Evolutionary conservation across 2,888 invertebrate genomes (phyloP).

Genomic region (Trissolcus japonicus): DNA sequence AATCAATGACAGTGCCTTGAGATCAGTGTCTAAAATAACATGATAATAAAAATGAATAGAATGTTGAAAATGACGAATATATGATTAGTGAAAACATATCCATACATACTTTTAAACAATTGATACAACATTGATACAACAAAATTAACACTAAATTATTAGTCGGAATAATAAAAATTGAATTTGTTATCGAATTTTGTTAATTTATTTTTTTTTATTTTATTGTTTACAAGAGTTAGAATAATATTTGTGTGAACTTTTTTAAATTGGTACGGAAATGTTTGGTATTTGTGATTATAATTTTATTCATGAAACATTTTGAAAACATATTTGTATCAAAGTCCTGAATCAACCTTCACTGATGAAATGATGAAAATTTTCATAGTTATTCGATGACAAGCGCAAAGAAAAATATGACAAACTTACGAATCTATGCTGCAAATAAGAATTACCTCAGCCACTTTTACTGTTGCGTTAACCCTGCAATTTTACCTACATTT

Average conservation of each 20-base stretch:
- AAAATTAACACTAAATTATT: neutral
- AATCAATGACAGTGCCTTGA: constrained; percentile 53
- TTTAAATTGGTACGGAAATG: neutral
- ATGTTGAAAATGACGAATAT: constrained; percentile 5
- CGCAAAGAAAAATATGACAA: constrained; percentile 19
- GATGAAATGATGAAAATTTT: neutral
- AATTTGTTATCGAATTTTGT: constrained; percentile 34
- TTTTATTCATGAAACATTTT: constrained; percentile 20
- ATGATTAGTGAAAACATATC: no score
- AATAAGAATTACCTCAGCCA: constrained; percentile 48
- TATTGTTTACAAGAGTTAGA: constrained; percentile 19
- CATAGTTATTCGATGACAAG: neutral
- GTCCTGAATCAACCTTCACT: constrained; percentile 30
- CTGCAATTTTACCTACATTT: constrained; percentile 45
- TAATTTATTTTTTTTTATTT: constrained; percentile 46
- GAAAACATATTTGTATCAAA: constrained; percentile 33
- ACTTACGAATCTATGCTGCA: constrained; percentile 36
- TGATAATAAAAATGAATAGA: constrained; percentile 16
- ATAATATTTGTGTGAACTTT: neutral
- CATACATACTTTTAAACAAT: neutral
- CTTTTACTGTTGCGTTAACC: constrained; percentile 44
- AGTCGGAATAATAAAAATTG: constrained; percentile 20
- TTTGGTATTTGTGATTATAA: constrained; percentile 20
- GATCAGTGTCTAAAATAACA: constrained; percentile 27
- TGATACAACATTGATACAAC: neutral